Evolutionary conservation across 2,797 vertebrate genomes (phyloP).

Genomic region (Crenichthys baileyi): DNA sequence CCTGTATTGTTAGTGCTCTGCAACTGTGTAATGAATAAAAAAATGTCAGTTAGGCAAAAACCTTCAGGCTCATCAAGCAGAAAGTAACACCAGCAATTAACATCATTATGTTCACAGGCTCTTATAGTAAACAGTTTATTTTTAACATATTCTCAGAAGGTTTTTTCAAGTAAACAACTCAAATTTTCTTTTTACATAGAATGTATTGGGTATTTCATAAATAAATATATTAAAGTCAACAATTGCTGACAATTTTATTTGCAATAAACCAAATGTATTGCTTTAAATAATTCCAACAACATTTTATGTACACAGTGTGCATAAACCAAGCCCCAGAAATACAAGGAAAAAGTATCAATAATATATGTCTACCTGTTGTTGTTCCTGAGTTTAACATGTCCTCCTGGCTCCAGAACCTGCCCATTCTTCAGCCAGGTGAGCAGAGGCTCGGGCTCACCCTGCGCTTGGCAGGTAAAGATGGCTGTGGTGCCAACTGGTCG

Average conservation of each 20-base stretch:
- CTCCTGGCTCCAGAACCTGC: conserved; percentile 90
- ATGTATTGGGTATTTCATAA: not conserved
- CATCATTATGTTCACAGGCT: not conserved
- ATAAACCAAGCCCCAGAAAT: not conserved
- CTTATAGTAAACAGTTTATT: not conserved
- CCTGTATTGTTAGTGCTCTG: not conserved
- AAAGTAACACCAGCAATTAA: not conserved
- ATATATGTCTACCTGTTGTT: conserved; percentile 89
- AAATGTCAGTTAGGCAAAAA: not conserved
- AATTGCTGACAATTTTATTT: not conserved
- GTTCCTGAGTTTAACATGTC: conserved; percentile 94
- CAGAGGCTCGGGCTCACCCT: conserved; percentile 92
- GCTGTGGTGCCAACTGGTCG: conserved; percentile 93
- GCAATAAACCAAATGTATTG: not conserved
- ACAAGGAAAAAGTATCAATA: not conserved
- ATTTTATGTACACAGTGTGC: not conserved
- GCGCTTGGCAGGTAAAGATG: conserved; percentile 94
- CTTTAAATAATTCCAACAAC: not conserved
- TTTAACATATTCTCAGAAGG: not conserved
- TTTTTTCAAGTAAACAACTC: not conserved
- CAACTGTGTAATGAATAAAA: not conserved
- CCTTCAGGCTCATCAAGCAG: not conserved
- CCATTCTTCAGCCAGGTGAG: conserved; percentile 98
- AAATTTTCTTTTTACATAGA: not conserved
- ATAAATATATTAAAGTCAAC: not conserved